phyloP scores from a whole-genome alignment of 1,140 invertebrate species.

The Scaptomyza montana region DNA sequence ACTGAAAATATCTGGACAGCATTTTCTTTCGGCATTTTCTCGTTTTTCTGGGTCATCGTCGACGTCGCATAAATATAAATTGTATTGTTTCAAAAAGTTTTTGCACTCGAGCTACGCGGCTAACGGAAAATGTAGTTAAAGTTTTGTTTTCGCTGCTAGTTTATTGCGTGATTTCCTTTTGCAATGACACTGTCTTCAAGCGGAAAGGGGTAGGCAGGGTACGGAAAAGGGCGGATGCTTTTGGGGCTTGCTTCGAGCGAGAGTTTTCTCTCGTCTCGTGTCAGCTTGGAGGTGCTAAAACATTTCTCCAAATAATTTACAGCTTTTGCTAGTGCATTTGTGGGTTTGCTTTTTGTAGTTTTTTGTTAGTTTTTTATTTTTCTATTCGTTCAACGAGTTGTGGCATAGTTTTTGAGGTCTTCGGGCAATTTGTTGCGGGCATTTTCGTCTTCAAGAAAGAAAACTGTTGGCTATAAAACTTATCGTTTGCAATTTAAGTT shows the following conservation, averaged over 20 bases:
- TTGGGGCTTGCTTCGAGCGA: constrained; percentile 7
- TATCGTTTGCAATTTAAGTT: too few species aligned
- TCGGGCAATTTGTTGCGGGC: too few species aligned
- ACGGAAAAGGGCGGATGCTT: constrained; percentile 11
- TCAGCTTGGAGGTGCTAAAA: constrained; percentile 53
- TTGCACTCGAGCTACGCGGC: constrained; percentile 69
- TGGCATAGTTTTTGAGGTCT: background rate
- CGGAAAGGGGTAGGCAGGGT: background rate
- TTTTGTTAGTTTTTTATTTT: constrained; percentile 11
- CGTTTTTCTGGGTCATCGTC: constrained; percentile 63
- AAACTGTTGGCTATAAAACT: too few species aligned
- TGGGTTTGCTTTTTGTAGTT: constrained; percentile 48
- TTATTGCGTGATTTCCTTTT: constrained; percentile 81
- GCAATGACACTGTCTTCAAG: constrained; percentile 53
- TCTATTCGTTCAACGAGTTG: background rate
- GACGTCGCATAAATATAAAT: constrained; percentile 80
- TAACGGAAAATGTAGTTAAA: constrained; percentile 82
- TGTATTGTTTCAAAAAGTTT: constrained; percentile 81
- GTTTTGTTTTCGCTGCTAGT: constrained; percentile 79
- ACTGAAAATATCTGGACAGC: constrained; percentile 43
- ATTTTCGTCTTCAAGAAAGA: too few species aligned
- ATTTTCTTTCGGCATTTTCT: constrained; percentile 32
- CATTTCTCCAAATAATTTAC: constrained; percentile 72
- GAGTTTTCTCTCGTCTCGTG: background rate
- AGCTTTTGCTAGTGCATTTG: constrained; percentile 59